Base-by-base conservation (phyloP, 1,140 invertebrate species). In the Aricia agestis region DNA sequence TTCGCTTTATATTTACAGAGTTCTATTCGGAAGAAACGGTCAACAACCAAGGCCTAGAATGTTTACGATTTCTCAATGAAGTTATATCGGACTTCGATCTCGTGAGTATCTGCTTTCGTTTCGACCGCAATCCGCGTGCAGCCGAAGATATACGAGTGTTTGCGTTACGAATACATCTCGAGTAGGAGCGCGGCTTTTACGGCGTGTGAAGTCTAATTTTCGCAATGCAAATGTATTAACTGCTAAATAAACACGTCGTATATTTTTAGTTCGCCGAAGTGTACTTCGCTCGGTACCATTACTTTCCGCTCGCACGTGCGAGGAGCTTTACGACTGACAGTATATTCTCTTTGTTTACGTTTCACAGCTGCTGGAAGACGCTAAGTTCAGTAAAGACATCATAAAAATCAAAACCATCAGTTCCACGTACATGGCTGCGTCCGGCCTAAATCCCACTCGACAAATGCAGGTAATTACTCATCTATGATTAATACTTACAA, bases 361-460 rank as follows among this genome's bases (percentile, higher is more conserved):
- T 36, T 36, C 5, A 58, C 87, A 98, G 97, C 92, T 98, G 70
- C 83, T 98, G 71, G 97, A 98, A 81, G 93, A 96, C 70, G 93
- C 95, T 0, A 95, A 97, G 83, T 90, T 86, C 72, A 98, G 97
- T 85, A 95, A 96, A 84, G 95, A 97, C 80, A 97, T 98, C 45
- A 98, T 98, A 68, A 99, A 99, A 93, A 99, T 99, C 66, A 99
- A 99, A 92, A 99, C 98, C 13, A 99, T 99, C 78, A 97, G 98
- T 32, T 98, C 98, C 1, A 99, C 98, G 0, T 99, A 99, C 83
- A 99, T 99, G 98, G 98, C 98, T 58, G 98, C 98, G 0, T 98
- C 97, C 76, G 98, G 98, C 58, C 93, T 98, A 75, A 97, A 96
- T 82, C 93, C 95, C 52, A 93, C 95, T 17, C 93, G 93, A 82